A percentile compares a stretch with the other conserved stretches of the same genome.
phyloP scores from a whole-genome alignment of 2,888 invertebrate genomes.

The Craniophora ligustri region DNA sequence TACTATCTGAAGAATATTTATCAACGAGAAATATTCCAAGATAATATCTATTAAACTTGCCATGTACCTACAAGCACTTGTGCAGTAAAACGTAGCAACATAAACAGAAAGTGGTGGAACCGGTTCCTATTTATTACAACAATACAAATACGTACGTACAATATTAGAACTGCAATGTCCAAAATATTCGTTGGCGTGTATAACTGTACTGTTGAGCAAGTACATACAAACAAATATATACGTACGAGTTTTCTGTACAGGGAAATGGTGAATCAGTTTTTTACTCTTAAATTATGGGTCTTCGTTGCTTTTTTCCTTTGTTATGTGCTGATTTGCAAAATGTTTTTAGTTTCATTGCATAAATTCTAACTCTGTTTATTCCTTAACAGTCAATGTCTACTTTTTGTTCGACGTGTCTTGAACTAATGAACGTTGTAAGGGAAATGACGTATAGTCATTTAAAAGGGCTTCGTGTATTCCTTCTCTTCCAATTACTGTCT shows the following conservation, averaged over 20 bases:
- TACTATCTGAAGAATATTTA: background rate
- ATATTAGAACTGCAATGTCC: constrained; percentile 36
- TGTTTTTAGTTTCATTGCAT: constrained; percentile 15
- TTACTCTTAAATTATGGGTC: constrained; percentile 48
- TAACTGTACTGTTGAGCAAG: constrained; percentile 48
- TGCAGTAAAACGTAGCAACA: constrained; percentile 16
- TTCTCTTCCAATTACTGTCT: constrained; percentile 20
- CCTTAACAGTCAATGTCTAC: background rate
- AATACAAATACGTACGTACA: constrained; percentile 33
- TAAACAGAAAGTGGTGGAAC: constrained; percentile 40
- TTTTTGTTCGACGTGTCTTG: constrained; percentile 1
- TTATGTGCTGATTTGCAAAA: constrained; percentile 17
- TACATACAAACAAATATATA: constrained; percentile 28
- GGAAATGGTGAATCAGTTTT: constrained; percentile 43
- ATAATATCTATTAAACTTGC: background rate
- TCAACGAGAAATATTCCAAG: background rate
- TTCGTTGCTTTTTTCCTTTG: constrained; percentile 31
- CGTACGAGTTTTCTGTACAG: constrained; percentile 29
- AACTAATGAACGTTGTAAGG: background rate
- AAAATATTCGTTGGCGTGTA: constrained; percentile 36
- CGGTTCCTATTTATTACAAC: constrained; percentile 32
- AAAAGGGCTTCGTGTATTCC: background rate
- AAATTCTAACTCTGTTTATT: background rate
- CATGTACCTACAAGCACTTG: constrained; percentile 26
- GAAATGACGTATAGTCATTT: background rate